phyloP scores from a whole-genome alignment of 2,888 invertebrate species.

The Drosophila paucipuncta region DNA sequence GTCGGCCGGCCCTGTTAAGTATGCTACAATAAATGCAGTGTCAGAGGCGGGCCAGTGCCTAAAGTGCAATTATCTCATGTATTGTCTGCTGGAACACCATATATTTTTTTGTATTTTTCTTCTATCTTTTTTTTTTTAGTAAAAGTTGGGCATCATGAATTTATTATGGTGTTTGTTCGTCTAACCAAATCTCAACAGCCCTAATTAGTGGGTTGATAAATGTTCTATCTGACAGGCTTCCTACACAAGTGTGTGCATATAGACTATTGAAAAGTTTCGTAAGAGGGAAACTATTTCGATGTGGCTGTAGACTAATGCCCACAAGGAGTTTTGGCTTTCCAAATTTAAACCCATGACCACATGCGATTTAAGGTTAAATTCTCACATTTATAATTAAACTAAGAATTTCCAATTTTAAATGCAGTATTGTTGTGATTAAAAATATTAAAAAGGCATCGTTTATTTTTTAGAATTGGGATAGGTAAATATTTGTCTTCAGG shows the following conservation, averaged over 20 bases:
- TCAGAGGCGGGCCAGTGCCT: conserved; percentile 76
- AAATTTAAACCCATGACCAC: neutral
- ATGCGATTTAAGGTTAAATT: neutral
- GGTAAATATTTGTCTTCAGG: neutral
- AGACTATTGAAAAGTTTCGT: neutral
- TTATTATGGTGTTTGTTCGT: conserved; percentile 13
- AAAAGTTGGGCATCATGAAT: conserved; percentile 21
- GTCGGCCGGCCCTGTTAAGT: conserved; percentile 66
- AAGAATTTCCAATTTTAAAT: neutral
- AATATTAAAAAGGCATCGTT: too few relatives aligned
- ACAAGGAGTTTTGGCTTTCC: neutral
- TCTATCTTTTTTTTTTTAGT: conserved; percentile 28
- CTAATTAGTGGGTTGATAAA: conserved; percentile 16
- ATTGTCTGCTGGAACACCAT: conserved; percentile 75
- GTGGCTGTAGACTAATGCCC: neutral
- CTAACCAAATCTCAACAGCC: conserved; percentile 18
- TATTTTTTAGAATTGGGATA: neutral
- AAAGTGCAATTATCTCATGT: conserved; percentile 82
- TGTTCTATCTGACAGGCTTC: neutral
- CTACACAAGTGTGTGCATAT: neutral
- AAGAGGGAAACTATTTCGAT: neutral
- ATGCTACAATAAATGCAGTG: conserved; percentile 82
- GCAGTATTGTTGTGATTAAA: neutral
- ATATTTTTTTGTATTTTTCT: conserved; percentile 19
- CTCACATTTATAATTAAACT: neutral